Base-by-base conservation (phyloP, 2,888 invertebrate species). In the Netelia fuscicornis region DNA sequence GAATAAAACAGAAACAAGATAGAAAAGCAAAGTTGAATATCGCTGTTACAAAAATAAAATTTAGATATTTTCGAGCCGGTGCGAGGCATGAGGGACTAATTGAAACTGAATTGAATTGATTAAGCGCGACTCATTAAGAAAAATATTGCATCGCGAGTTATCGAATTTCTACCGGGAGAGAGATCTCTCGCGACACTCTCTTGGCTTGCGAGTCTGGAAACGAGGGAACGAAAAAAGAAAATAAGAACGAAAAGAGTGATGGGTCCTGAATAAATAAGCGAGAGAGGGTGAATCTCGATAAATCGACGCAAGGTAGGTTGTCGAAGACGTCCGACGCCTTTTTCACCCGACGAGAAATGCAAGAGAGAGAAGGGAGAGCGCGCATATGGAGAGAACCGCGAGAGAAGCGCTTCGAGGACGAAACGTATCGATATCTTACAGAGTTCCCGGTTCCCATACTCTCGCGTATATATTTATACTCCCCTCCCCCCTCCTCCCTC, bases 241-340 rank as follows among this genome's bases (percentile, higher is more conserved):
- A 70, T 52, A 54, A 54, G 30, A 6, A 25, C 13, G 17, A 20
- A 48, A 48, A 2, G 48, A 58, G 58, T 56, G 44, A 56, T 54
- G 58, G 68, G 54, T 67, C 67, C 65, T 48, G 75, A 71, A 76
- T 80, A 71, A 84, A 80, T 76, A 75, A 84, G 78, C 10, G 23
- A 54, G 23, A 54, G 76, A 76, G 48, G 67, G 68, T 56, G 72
- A 77, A 77, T 77, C 79, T 62, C 76, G 84, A 84, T 84, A 81
- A 84, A 84, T 81, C 84, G 81, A 78, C 54, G 56, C 20, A 68
- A 75, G 56, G 79, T 71, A 71, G 84, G 30, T 71, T 84, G 84
- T 81, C 81, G 76, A 65, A 67, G 80, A 67, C 76, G 65, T 81
- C 30, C 81, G 77, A 81, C 84, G 77, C 77, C 84, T 81, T 81